These are phyloP conservation scores for Axis porcinus DNA, from an alignment of 2,113 vertebrate genomes.

Conservation along the genomic window DNA sequence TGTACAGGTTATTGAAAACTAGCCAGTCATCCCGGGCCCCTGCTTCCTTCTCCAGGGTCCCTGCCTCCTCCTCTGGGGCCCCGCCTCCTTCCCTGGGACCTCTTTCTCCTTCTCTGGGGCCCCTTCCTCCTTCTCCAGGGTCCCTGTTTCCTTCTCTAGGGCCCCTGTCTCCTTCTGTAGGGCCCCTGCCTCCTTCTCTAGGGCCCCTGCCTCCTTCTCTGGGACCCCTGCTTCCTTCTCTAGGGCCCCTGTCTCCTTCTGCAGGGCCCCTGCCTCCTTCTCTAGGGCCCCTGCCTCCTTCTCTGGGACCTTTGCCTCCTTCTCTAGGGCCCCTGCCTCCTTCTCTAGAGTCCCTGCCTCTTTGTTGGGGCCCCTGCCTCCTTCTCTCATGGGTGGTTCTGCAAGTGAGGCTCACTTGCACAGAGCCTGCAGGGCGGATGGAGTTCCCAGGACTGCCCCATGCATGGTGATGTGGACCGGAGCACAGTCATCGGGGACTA, in stretches of 20 bases:
- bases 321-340: background rate
- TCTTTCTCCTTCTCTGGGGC: background rate
- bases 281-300: background rate
- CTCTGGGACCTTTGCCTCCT: background rate
- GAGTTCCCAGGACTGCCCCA: background rate
- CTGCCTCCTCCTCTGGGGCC: too few relatives aligned
- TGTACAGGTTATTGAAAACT: too few relatives aligned
- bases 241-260: background rate
- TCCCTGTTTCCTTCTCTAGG: background rate
- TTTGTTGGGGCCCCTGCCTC: background rate
- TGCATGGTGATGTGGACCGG: fast-evolving
- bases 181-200: fast-evolving
- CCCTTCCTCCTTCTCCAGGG: fast-evolving
- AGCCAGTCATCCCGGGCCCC: background rate
- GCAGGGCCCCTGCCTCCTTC: background rate
- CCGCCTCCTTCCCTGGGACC: too few relatives aligned
- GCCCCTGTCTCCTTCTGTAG: background rate
- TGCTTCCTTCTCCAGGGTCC: background rate
- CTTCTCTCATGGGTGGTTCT: background rate
- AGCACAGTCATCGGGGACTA: fast-evolving
- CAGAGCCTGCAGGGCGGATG: background rate
- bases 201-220: background rate
- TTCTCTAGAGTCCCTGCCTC: background rate
- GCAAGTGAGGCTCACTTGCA: background rate
- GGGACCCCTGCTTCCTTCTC: background rate